Percentiles rank a stretch among this genome's conserved stretches.
Evolutionary conservation across 2,113 vertebrate genomes (phyloP).

Genomic region (Gracilinanus agilis): DNA sequence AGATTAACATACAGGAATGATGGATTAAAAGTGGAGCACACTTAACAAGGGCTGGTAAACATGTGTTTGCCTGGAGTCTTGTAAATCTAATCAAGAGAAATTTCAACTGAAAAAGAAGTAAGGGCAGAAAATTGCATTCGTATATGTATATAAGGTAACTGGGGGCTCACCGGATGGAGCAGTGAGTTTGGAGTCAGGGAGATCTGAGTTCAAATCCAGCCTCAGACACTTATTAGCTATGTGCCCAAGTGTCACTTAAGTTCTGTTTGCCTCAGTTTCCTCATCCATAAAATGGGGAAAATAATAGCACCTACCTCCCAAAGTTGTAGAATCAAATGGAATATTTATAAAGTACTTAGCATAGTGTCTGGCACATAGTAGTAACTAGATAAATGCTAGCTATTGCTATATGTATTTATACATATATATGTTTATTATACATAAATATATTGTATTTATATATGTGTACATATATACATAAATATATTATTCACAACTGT

Average conservation of each 20-base stretch:
- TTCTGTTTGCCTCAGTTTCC: not conserved
- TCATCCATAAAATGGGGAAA: not conserved
- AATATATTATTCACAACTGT: not conserved
- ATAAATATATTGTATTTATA: not conserved
- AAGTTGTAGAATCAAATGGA: not conserved
- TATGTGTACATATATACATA: not conserved
- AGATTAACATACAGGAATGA: not conserved
- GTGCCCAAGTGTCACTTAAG: not conserved
- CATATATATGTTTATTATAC: no score
- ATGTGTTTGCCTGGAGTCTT: not conserved
- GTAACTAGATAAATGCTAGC: not conserved
- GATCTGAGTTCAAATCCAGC: not conserved
- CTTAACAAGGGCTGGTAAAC: not conserved
- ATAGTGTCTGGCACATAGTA: not conserved
- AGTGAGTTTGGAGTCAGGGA: not conserved
- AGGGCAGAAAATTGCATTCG: not conserved
- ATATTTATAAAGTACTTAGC: not conserved
- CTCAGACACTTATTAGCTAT: not conserved
- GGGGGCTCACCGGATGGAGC: not conserved
- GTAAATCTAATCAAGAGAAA: not conserved
- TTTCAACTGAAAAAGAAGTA: not conserved
- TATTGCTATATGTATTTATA: not conserved
- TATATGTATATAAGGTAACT: not conserved
- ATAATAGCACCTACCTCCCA: not conserved
- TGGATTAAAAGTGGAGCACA: not conserved